Evolutionary conservation across 2,797 vertebrate species (phyloP).

Genomic region (Cyprinella venusta): DNA sequence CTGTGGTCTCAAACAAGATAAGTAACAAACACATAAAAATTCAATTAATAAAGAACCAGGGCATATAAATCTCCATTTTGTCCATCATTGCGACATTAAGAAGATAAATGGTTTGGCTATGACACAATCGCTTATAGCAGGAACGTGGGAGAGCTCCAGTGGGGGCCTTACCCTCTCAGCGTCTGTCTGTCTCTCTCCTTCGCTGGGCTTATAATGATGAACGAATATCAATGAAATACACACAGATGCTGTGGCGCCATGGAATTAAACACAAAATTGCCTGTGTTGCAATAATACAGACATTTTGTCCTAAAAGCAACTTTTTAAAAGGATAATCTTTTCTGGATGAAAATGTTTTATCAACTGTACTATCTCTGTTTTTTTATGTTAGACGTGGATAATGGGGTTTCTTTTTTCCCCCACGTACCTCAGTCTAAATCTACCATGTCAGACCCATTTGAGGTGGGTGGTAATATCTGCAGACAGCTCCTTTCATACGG

Average conservation of each 20-base stretch:
- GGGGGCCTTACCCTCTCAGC: conserved; percentile 47
- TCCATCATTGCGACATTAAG: conserved; percentile 60
- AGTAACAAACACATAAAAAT: conserved; percentile 55
- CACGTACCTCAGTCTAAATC: background rate
- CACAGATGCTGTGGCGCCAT: conserved; percentile 34
- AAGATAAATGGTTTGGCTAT: conserved; percentile 68
- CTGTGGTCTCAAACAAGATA: conserved; percentile 23
- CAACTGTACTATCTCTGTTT: background rate
- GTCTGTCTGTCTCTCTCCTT: conserved; percentile 43
- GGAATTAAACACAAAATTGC: conserved; percentile 22
- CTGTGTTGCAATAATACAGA: background rate
- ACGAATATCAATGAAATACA: conserved; percentile 36
- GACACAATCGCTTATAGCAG: conserved; percentile 58
- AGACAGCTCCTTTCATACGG: conserved; percentile 40
- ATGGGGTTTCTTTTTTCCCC: background rate
- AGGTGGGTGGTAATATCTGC: conserved; percentile 28
- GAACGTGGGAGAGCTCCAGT: conserved; percentile 57
- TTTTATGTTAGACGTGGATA: background rate
- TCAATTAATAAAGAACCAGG: conserved; percentile 54
- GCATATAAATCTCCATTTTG: conserved; percentile 56
- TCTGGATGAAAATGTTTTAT: conserved; percentile 5
- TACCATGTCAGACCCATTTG: conserved; percentile 4
- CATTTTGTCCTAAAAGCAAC: background rate
- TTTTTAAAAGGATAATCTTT: conserved; percentile 11
- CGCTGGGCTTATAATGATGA: conserved; percentile 33